Percentiles rank a stretch among this genome's conserved stretches.
Conservation (phyloP, 2,113 vertebrate genomes). For the Rhadina sibilatrix region DNA sequence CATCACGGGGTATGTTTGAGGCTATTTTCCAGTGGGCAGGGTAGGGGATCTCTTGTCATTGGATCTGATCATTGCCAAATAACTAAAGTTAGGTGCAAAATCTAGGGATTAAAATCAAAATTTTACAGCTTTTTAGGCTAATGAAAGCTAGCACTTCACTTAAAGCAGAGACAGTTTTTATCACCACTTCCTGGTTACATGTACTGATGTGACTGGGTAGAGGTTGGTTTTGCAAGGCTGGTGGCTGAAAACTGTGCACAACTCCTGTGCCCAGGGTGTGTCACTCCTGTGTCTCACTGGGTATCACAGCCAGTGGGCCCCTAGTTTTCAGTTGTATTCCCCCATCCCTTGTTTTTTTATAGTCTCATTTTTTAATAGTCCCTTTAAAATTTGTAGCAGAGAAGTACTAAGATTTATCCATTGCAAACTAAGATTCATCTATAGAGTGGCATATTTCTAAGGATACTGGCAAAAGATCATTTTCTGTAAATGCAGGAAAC, state of each 20-base stretch:
- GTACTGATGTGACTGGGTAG: fast-evolving
- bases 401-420: neutral
- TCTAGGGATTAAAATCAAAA: neutral
- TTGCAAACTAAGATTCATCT: neutral
- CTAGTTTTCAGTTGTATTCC: neutral
- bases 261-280: neutral
- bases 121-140: neutral
- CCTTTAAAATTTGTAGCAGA: neutral
- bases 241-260: neutral
- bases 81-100: neutral
- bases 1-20: neutral
- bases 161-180: neutral
- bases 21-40: neutral
- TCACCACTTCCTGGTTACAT: neutral
- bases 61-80: neutral
- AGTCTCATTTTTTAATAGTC: neutral
- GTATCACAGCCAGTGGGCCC: neutral
- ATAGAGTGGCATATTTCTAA: neutral
- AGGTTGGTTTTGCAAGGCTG: neutral
- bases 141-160: neutral
- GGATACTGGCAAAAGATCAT: neutral
- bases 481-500: neutral
- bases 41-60: neutral
- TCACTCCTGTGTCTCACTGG: neutral
- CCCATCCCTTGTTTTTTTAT: neutral